A percentile compares a stretch with the other conserved stretches of the same genome.
phyloP scores from a whole-genome alignment of 2,888 invertebrate species.

The Drepana falcataria region DNA sequence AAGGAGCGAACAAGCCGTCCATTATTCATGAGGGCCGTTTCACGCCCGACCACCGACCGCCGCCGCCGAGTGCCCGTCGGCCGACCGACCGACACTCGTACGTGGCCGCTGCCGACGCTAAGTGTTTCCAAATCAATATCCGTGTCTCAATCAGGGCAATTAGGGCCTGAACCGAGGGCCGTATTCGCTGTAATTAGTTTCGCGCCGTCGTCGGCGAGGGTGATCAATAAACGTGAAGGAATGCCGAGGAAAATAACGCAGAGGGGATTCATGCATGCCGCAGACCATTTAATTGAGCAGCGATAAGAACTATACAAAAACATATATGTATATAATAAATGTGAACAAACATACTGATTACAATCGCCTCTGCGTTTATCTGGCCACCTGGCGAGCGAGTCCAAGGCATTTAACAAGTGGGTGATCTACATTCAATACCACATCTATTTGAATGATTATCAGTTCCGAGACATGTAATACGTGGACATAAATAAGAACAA shows the following conservation, averaged over 20 bases:
- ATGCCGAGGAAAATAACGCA: constrained; percentile 32
- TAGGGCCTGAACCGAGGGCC: constrained; percentile 55
- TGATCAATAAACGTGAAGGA: constrained; percentile 39
- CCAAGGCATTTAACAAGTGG: neutral
- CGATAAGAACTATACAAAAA: neutral
- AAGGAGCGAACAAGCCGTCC: constrained; percentile 69
- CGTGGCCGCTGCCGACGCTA: constrained; percentile 31
- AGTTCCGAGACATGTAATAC: constrained; percentile 14
- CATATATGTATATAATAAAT: too few species aligned
- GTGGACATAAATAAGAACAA: constrained; percentile 17
- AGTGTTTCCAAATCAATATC: constrained; percentile 74
- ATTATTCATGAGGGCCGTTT: constrained; percentile 73
- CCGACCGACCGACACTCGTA: constrained; percentile 6
- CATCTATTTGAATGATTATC: constrained; percentile 8
- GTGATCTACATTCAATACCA: neutral
- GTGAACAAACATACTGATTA: too few species aligned
- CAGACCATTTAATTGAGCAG: neutral
- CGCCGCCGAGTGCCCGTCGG: constrained; percentile 17
- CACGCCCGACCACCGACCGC: constrained; percentile 49
- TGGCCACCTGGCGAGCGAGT: neutral
- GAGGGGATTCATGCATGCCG: constrained; percentile 5
- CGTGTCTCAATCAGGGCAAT: constrained; percentile 77
- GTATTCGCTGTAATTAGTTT: constrained; percentile 69
- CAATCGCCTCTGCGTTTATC: neutral
- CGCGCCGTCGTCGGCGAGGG: constrained; percentile 40